Evolutionary conservation across 1,140 invertebrate species (phyloP).

Genomic region (Tetraneura akinire): DNA sequence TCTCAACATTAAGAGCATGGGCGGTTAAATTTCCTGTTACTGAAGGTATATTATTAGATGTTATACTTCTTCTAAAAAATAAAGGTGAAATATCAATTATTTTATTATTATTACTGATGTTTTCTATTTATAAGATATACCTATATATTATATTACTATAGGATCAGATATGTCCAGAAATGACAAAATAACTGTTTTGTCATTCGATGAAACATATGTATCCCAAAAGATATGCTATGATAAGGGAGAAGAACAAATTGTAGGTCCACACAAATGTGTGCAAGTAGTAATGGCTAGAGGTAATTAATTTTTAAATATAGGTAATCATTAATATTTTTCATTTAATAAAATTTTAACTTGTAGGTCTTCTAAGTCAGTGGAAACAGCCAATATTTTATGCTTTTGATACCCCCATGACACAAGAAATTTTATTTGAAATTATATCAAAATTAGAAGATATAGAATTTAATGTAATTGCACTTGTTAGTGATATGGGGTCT

Average conservation of each 20-base stretch:
- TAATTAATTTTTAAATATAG: background rate
- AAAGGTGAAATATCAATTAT: background rate
- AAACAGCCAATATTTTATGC: background rate
- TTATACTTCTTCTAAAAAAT: background rate
- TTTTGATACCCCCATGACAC: background rate
- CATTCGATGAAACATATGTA: background rate
- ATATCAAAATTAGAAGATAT: background rate
- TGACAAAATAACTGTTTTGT: background rate
- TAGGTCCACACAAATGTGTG: background rate
- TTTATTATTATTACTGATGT: too few species aligned
- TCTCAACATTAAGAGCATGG: conserved; percentile 2
- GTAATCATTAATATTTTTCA: background rate
- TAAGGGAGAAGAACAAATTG: background rate
- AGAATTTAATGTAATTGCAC: background rate
- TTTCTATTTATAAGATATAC: too few species aligned
- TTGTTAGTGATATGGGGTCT: background rate
- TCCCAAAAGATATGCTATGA: background rate
- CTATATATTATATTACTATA: background rate
- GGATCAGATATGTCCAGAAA: background rate
- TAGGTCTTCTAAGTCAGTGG: background rate
- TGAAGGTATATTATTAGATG: background rate
- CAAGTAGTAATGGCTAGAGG: background rate
- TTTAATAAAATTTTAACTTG: too few species aligned
- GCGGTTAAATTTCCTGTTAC: background rate
- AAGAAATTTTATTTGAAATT: background rate